Base-by-base conservation (phyloP, 1,140 invertebrate species). In the Phortica variegata region DNA sequence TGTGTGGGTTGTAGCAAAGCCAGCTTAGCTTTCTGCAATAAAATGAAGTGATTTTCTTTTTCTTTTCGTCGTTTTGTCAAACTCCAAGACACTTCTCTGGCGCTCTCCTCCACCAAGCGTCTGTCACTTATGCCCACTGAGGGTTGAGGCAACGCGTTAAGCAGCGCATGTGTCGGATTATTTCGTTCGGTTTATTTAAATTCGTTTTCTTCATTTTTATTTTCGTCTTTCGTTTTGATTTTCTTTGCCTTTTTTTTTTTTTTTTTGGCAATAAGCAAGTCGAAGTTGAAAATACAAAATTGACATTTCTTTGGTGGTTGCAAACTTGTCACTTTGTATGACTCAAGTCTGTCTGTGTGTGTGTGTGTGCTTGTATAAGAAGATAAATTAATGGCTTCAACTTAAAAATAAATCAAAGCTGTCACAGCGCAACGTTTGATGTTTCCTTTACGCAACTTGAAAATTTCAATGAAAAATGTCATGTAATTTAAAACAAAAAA, bases 91-190 rank as follows among this genome's bases (percentile, higher is more conserved):
- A 47, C 44, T 59, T 52, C 53, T 58, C 49, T 43, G 13, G 13
- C 21, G 33, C 47, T 40, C n/a, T n/a, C n/a, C n/a, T n/a, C n/a
- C n/a, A n/a, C n/a, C n/a, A n/a, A n/a, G 23, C 21, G 21, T 9
- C 5, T 16, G 32, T 10, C 15, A 23, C 7, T 29, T 16, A n/a
- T 45, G 12, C 34, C 41, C 15, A 10, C 20, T 20, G 18, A 33
- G 47, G 45, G 44, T 56, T 58, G 54, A 49, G 54, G 61, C 49
- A 61, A 65, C 65, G 23, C 61, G 65, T 61, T 65, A 65, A 58
- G 54, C 52, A 65, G 61, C 61, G 58, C 58, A 69, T 68, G 63
- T 68, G 65, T 68, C 63, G 58, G 63, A 68, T 68, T 68, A 68
- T 63, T 68, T 63, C 63, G 60, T 68, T 62, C 49, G 40, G 42